These are phyloP conservation scores for Oryzias dopingdopingensis DNA, from an alignment of 2,797 vertebrate species.

Conservation along the genomic window DNA sequence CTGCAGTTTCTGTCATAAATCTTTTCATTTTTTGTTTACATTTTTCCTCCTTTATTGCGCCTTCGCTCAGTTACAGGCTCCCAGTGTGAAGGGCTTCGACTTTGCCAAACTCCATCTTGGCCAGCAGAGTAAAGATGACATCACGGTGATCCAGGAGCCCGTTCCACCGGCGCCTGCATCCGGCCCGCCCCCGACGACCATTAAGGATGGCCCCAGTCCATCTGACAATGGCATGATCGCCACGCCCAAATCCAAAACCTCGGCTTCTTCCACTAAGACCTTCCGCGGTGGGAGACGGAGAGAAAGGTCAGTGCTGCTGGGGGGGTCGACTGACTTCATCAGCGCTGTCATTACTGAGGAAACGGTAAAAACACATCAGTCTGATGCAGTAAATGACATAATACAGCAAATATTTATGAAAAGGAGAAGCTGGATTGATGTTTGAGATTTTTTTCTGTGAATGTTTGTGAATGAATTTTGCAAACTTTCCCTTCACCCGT, in stretches of 20 bases:
- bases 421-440: too few species aligned
- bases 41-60: conserved; percentile 48
- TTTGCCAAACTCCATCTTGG: conserved; percentile 98
- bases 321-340: too few species aligned
- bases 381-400: too few species aligned
- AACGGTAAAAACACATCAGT: background rate
- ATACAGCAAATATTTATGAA: too few species aligned
- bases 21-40: conserved; percentile 9
- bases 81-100: conserved; percentile 96
- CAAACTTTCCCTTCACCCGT: too few species aligned
- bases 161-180: conserved; percentile 71
- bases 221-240: conserved; percentile 88
- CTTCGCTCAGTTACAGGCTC: conserved; percentile 68
- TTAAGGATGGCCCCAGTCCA: conserved; percentile 85
- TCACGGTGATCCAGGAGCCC: conserved; percentile 93
- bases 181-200: conserved; percentile 77
- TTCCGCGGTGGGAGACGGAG: conserved; percentile 82
- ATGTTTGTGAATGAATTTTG: too few species aligned
- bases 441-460: too few species aligned
- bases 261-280: conserved; percentile 81
- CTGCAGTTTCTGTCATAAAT: background rate
- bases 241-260: conserved; percentile 83
- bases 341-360: too few species aligned
- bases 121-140: conserved; percentile 94
- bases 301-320: conserved; percentile 79